Conservation (phyloP, 2,888 invertebrate genomes). For the Automeris io region DNA sequence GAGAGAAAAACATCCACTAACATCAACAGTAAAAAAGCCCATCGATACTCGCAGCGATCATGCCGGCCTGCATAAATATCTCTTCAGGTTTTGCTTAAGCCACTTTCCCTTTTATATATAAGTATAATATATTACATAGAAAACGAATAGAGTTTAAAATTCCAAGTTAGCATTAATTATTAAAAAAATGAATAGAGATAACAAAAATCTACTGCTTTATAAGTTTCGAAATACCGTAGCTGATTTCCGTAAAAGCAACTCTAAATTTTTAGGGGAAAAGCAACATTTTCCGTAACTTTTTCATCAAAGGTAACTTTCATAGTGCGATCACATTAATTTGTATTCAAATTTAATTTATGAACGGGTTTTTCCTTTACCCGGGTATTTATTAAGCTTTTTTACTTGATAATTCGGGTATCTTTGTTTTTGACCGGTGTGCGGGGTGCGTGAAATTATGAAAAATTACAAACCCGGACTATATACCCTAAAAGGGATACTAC, state of each 20-base stretch:
- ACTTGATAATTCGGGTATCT: conserved; percentile 24
- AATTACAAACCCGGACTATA: conserved; percentile 34
- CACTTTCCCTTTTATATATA: too few relatives aligned
- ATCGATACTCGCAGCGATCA: too few relatives aligned
- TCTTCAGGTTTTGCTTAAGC: too few relatives aligned
- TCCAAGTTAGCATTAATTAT: neutral
- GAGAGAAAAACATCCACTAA: too few relatives aligned
- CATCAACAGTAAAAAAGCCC: too few relatives aligned
- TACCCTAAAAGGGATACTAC: too few relatives aligned
- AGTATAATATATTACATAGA: neutral
- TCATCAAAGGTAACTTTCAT: conserved; percentile 19
- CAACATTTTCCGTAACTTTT: neutral
- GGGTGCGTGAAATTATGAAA: conserved; percentile 50
- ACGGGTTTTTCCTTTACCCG: conserved; percentile 25
- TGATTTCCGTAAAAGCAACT: neutral
- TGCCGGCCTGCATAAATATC: too few relatives aligned
- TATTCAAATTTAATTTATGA: conserved; percentile 57
- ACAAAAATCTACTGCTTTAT: neutral
- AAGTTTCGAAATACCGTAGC: neutral
- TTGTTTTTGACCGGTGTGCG: conserved; percentile 22
- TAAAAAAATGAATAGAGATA: neutral
- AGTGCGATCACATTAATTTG: conserved; percentile 51
- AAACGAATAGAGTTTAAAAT: neutral
- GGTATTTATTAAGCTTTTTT: conserved; percentile 44
- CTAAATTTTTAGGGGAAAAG: neutral